Conservation (phyloP, 2,797 vertebrate species). For the Anas georgica region DNA sequence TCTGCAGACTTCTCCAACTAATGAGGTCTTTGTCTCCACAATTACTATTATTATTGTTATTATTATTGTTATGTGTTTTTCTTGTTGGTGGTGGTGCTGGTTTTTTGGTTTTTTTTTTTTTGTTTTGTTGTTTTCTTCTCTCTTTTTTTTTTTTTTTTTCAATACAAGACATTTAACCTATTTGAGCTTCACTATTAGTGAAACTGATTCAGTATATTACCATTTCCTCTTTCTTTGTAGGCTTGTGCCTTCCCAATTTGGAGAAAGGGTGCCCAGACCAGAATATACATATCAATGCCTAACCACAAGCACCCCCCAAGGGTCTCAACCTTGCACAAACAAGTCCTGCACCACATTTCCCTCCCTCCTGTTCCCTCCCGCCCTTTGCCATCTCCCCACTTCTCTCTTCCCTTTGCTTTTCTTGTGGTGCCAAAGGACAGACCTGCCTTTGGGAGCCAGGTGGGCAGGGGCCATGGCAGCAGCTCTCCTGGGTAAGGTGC, state of each 20-base stretch:
- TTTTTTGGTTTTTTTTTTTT: background rate
- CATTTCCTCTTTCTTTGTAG: background rate
- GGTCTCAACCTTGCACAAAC: background rate
- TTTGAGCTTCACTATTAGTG: background rate
- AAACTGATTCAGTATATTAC: background rate
- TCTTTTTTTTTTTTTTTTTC: too few relatives aligned
- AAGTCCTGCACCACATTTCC: background rate
- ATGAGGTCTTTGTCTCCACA: slow-evolving; percentile 23
- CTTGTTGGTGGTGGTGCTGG: too few relatives aligned
- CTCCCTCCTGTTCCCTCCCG: background rate
- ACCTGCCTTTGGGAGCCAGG: background rate
- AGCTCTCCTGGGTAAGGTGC: background rate
- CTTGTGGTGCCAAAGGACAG: background rate
- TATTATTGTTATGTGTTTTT: too few relatives aligned
- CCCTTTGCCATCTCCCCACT: background rate
- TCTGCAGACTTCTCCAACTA: background rate
- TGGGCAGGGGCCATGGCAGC: background rate
- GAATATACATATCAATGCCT: background rate
- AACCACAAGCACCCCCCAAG: background rate
- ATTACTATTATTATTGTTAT: too few relatives aligned
- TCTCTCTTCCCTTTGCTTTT: background rate
- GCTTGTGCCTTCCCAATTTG: background rate
- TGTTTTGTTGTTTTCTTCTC: too few relatives aligned
- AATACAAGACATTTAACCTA: background rate
- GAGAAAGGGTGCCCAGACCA: background rate